phyloP scores from a whole-genome alignment of 1,140 invertebrate species.

The Trichonephila clavata region DNA sequence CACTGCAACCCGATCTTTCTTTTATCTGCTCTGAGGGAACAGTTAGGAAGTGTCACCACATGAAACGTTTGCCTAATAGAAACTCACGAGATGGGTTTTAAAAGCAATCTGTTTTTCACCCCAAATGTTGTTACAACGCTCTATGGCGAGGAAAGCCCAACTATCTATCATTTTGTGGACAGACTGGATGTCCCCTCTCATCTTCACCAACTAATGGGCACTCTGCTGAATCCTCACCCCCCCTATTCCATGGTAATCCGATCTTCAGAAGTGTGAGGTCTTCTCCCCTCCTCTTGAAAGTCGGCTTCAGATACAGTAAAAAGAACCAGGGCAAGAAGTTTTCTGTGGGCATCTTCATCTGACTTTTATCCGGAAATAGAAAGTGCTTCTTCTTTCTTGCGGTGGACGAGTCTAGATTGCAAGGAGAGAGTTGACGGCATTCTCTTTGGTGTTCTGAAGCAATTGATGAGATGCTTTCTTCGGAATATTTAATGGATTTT shows the following conservation, averaged over 20 bases:
- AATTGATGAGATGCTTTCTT: not conserved
- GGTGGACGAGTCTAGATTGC: not conserved
- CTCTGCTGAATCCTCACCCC: not conserved
- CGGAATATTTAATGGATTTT: no score
- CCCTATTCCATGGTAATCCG: not conserved
- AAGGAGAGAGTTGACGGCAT: not conserved
- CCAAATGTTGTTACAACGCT: slow-evolving; percentile 18
- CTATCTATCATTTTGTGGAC: not conserved
- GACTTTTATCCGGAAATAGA: not conserved
- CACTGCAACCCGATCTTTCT: not conserved
- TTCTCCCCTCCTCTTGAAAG: not conserved
- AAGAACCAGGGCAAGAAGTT: not conserved
- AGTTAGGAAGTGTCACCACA: not conserved
- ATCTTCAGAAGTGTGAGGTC: not conserved
- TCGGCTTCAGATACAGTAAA: not conserved
- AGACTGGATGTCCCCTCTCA: not conserved
- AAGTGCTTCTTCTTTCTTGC: not conserved
- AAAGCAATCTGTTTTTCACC: slow-evolving; percentile 27
- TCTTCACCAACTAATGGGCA: slow-evolving; percentile 3
- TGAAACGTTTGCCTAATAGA: slow-evolving; percentile 11
- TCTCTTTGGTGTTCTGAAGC: not conserved
- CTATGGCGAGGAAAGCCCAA: not conserved
- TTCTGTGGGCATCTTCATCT: not conserved
- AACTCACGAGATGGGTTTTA: slow-evolving; percentile 14
- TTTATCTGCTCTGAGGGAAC: not conserved